These are phyloP conservation scores for Drosophila ogumai DNA, from an alignment of 1,140 invertebrate genomes.

Conservation along the genomic window DNA sequence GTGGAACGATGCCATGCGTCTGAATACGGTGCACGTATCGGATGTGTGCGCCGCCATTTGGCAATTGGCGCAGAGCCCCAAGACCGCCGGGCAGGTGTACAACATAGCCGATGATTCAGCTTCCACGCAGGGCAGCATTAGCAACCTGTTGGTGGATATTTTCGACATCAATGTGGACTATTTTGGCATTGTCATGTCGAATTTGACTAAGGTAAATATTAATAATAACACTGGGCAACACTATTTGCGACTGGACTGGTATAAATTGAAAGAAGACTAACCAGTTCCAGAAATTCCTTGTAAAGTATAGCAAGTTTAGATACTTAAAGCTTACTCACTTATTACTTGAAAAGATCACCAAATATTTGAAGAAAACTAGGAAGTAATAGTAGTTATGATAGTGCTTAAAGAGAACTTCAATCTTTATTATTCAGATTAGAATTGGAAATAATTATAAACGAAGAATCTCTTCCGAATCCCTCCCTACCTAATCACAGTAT, in stretches of 20 bases:
- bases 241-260: background rate
- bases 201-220: conserved; percentile 88
- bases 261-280: background rate
- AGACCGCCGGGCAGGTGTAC: conserved; percentile 88
- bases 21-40: conserved; percentile 94
- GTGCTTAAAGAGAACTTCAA: background rate
- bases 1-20: conserved; percentile 93
- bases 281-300: background rate
- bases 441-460: background rate
- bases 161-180: conserved; percentile 95
- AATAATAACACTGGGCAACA: background rate
- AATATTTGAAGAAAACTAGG: background rate
- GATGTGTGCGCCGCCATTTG: conserved; percentile 93
- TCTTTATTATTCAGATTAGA: background rate
- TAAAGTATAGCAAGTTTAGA: background rate
- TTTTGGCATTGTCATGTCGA: conserved; percentile 92
- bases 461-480: background rate
- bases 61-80: conserved; percentile 85
- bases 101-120: conserved; percentile 93
- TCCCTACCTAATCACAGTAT: too few relatives aligned
- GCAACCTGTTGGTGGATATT: conserved; percentile 91
- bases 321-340: background rate
- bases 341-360: background rate
- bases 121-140: conserved; percentile 93
- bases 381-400: background rate